Evolutionary conservation across 1,140 invertebrate species (phyloP), one percentile per base, ranked within the genome.

Genomic region (Theocolax elegans): DNA sequence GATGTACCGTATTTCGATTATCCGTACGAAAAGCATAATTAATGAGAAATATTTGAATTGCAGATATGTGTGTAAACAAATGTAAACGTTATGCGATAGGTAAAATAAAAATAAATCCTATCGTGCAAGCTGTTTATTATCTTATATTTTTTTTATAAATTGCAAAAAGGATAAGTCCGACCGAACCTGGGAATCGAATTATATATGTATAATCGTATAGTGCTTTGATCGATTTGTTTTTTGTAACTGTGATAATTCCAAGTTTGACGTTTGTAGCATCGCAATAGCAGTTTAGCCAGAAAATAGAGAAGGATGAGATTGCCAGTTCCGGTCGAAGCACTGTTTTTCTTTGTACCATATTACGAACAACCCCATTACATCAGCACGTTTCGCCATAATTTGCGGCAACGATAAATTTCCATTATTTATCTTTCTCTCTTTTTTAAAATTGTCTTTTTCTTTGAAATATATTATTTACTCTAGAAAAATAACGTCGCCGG

Each of bases 401-500:
- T n/a, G 42, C 9, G 21, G 27, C 49, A 64, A 64, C 27, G 31
- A 63, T 58, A 71, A 42, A 64, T 56, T 63, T 27, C 13, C 23
- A 0, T 42, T 29, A 25, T 49, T 49, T 25, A 58, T 23, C 8
- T 13, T 51, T 12, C 15, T 62, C 42, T 10, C 27, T 21, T 10
- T 54, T 21, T 62, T 59, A 53, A 54, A 64, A 35, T 40, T 17
- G 69, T 56, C 51, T 49, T 64, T 40, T 46, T 66, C 40, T 31
- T 72, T 72, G 13, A 72, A 67, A 65, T 65, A 71, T 74, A 74
- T 76, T 75, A 76, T 83, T 77, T 76, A 75, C 67, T 78, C 77
- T 84, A 82, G 76, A 83, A 84, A 84, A 82, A 81, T 83, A 83
- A 84, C 72, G 48, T 80, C 69, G 67, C 67, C 27, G 8, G n/a